A percentile compares a stretch with the other conserved stretches of the same genome.
Conservation (phyloP, 1,140 invertebrate genomes). For the Plodia interpunctella region DNA sequence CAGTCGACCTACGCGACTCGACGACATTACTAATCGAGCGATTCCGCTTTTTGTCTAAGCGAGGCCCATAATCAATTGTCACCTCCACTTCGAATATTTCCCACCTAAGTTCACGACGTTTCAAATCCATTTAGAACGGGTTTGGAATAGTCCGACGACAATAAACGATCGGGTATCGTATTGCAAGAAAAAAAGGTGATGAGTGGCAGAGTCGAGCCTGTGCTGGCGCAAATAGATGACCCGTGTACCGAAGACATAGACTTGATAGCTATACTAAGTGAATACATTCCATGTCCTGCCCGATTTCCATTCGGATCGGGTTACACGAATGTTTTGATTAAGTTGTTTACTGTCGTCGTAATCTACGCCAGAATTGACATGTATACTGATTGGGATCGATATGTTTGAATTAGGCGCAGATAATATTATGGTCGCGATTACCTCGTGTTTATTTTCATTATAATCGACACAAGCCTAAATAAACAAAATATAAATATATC, state of each 20-base stretch:
- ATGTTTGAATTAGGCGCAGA: neutral
- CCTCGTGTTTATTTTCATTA: neutral
- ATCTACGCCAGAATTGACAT: slow-evolving; percentile 19
- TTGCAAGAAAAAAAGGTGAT: slow-evolving; percentile 73
- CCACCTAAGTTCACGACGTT: slow-evolving; percentile 47
- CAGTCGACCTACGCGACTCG: slow-evolving; percentile 52
- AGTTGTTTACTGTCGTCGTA: slow-evolving; percentile 39
- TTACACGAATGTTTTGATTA: slow-evolving; percentile 51
- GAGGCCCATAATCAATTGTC: slow-evolving; percentile 70
- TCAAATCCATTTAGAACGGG: slow-evolving; percentile 61
- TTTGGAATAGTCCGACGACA: slow-evolving; percentile 56
- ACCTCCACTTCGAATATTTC: slow-evolving; percentile 60
- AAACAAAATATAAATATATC: neutral
- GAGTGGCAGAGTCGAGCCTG: slow-evolving; percentile 50
- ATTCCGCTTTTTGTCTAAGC: slow-evolving; percentile 70
- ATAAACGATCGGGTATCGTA: slow-evolving; percentile 68
- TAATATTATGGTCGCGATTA: neutral
- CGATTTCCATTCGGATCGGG: slow-evolving; percentile 37
- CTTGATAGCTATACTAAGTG: slow-evolving; percentile 43
- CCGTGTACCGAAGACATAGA: slow-evolving; percentile 34
- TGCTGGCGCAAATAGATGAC: slow-evolving; percentile 59
- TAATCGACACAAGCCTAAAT: neutral
- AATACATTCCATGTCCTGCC: slow-evolving; percentile 29
- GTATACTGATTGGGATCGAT: slow-evolving; percentile 5
- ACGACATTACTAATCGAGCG: slow-evolving; percentile 66